Base-by-base conservation (phyloP, 1,140 invertebrate species). In the Monochamus saltuarius region DNA sequence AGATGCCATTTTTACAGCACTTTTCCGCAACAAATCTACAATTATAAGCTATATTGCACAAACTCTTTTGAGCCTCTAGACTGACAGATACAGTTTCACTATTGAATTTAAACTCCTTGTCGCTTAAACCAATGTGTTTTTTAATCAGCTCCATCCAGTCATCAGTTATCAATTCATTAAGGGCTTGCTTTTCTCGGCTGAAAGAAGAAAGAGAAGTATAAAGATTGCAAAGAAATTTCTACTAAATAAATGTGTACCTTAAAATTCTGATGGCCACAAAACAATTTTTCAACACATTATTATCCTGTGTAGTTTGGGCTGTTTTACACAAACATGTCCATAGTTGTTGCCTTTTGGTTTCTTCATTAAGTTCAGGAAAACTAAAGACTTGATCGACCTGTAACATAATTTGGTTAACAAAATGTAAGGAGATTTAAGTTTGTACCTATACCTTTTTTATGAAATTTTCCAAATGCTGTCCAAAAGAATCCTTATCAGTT, bases 31-130 rank as follows among this genome's bases (percentile, higher is more conserved):
- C 85, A 43, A 83, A 82, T 46, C 76, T 71, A 78, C 89, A 92
- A 73, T 96, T 93, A 73, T 86, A 96, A 45, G 95, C 80, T 42
- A 97, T 77, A 78, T 98, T 98, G 72, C 91, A 95, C 2, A 97
- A 75, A 72, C 92, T 88, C 79, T 97, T 98, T 45, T 92, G 75
- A 0, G 91, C 87, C 78, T 96, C 94, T 7, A 90, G 71, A 9
- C 82, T 82, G 62, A 86, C 85, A 85, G 73, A 36, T 80, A 82
- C 62, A 63, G 61, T 63, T 10, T 66, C 42, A 49, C 65, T 77
- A 62, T 80, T 78, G 9, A 81, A 73, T 58, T 77, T 72, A 60
- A 78, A 77, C 16, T 69, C 45, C 61, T 62, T 65, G 47, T 77
- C 42, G 52, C 67, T 56, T 67, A 64, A 61, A 67, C 61, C 61